Evolutionary conservation across 2,888 invertebrate genomes (phyloP).

Genomic region (Charanyca ferruginea): DNA sequence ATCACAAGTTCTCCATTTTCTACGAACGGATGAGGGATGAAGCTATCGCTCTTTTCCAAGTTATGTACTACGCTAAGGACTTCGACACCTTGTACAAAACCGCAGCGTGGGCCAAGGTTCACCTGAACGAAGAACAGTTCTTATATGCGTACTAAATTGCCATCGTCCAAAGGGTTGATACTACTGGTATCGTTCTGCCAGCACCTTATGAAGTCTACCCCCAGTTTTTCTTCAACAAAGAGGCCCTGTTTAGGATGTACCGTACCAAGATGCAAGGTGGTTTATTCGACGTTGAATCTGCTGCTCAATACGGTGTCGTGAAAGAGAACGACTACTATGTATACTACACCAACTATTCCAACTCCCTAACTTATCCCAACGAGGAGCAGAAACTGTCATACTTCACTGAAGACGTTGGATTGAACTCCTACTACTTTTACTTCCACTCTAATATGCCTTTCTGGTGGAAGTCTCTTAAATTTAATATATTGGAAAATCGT

Average conservation of each 20-base stretch:
- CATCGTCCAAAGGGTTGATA: slow-evolving; percentile 91
- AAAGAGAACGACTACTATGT: slow-evolving; percentile 84
- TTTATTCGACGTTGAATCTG: slow-evolving; percentile 73
- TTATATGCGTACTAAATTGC: slow-evolving; percentile 92
- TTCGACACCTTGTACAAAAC: slow-evolving; percentile 92
- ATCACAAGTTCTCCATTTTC: slow-evolving; percentile 89
- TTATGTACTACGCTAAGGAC: slow-evolving; percentile 92
- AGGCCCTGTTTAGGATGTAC: slow-evolving; percentile 87
- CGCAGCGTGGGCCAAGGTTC: slow-evolving; percentile 90
- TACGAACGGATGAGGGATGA: slow-evolving; percentile 85
- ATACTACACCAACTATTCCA: slow-evolving; percentile 92
- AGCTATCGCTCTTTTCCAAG: slow-evolving; percentile 88
- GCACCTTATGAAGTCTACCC: slow-evolving; percentile 93
- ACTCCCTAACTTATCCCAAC: slow-evolving; percentile 86
- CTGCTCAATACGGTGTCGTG: slow-evolving; percentile 80
- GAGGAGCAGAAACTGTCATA: slow-evolving; percentile 92
- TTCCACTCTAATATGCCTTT: slow-evolving; percentile 92
- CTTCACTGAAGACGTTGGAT: slow-evolving; percentile 93
- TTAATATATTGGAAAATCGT: slow-evolving; percentile 87
- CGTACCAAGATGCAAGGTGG: slow-evolving; percentile 84
- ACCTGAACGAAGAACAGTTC: slow-evolving; percentile 92
- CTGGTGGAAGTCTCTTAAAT: slow-evolving; percentile 91
- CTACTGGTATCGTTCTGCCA: slow-evolving; percentile 91
- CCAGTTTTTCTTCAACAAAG: slow-evolving; percentile 92
- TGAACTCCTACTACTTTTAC: slow-evolving; percentile 93